These are phyloP conservation scores for Crotophaga sulcirostris DNA, from an alignment of 2,113 vertebrate species.

Conservation along the genomic window DNA sequence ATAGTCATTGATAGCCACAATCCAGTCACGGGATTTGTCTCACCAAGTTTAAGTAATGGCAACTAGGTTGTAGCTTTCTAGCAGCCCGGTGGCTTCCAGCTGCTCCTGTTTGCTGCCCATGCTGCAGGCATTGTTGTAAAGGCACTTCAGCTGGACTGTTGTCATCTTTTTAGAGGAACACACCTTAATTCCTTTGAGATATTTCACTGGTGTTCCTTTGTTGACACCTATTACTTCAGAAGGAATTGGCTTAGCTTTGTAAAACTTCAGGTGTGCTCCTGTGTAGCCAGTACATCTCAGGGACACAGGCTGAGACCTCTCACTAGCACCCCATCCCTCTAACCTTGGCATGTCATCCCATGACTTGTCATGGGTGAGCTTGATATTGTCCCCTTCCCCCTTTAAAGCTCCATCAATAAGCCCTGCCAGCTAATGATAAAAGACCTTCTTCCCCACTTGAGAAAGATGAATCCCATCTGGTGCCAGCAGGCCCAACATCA, in stretches of 20 bases:
- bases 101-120: neutral
- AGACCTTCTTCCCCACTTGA: accelerated
- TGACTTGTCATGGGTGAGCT: accelerated
- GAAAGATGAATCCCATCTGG: neutral
- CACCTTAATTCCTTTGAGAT: neutral
- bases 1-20: accelerated
- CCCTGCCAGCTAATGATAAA: accelerated
- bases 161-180: neutral
- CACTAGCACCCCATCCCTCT: accelerated
- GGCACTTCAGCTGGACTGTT: neutral
- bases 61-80: neutral
- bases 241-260: neutral
- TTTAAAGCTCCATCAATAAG: neutral
- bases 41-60: neutral
- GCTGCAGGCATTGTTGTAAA: accelerated
- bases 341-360: neutral
- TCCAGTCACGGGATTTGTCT: neutral
- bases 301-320: neutral
- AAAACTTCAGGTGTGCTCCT: neutral
- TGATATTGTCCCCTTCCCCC: neutral
- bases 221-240: neutral
- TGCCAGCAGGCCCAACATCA: neutral
- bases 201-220: accelerated
- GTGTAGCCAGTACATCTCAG: neutral
- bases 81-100: accelerated